phyloP scores from a whole-genome alignment of 2,797 vertebrate genomes.

The Acestrorhynchus altus region DNA sequence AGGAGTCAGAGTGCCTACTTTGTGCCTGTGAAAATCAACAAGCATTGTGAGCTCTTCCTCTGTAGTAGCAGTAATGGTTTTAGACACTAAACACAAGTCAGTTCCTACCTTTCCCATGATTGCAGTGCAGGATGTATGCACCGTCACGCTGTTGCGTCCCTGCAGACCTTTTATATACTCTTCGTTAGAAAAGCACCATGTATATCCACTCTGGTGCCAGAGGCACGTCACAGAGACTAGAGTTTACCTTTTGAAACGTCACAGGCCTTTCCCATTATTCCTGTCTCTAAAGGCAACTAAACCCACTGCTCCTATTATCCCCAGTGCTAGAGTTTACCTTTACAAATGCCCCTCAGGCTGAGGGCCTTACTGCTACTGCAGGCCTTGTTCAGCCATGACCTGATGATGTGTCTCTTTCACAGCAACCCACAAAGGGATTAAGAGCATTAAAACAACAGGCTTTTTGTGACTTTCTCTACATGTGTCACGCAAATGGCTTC shows the following conservation, averaged over 20 bases:
- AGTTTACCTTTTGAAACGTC: constrained; percentile 75
- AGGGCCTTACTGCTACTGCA: constrained; percentile 32
- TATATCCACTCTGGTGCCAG: constrained; percentile 57
- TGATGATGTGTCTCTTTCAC: constrained; percentile 74
- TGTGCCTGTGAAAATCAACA: neutral
- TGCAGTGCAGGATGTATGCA: constrained; percentile 66
- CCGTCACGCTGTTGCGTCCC: constrained; percentile 51
- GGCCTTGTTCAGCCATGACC: constrained; percentile 68
- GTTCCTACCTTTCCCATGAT: constrained; percentile 83
- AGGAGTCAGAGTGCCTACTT: neutral
- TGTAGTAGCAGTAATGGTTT: neutral
- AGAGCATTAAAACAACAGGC: constrained; percentile 32
- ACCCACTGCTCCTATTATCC: constrained; percentile 61
- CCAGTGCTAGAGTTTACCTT: constrained; percentile 78
- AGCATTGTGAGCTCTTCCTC: neutral
- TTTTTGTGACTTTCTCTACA: constrained; percentile 37
- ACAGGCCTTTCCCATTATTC: constrained; percentile 69
- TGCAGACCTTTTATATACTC: constrained; percentile 74
- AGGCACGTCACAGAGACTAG: constrained; percentile 68
- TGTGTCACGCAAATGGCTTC: constrained; percentile 37
- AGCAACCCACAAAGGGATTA: constrained; percentile 69
- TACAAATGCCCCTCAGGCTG: constrained; percentile 69
- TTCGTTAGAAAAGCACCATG: constrained; percentile 59
- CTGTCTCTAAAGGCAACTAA: constrained; percentile 63
- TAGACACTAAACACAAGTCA: neutral